These are phyloP conservation scores for Cephalotes varians DNA, from an alignment of 2,888 invertebrate genomes.

Conservation along the genomic window DNA sequence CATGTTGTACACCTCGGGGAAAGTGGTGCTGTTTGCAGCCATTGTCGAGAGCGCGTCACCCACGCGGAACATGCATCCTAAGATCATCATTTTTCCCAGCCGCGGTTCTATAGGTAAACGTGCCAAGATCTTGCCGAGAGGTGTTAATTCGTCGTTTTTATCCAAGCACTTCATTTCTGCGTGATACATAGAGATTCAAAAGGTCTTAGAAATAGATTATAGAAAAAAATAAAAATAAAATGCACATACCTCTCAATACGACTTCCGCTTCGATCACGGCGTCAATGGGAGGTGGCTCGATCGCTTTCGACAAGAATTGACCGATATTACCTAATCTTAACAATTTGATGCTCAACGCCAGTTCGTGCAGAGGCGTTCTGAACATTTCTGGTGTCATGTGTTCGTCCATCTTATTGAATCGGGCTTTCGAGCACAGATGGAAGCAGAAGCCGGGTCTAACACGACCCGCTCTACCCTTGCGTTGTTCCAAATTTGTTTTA, in stretches of 20 bases:
- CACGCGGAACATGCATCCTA: slow-evolving; percentile 96
- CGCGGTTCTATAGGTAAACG: slow-evolving; percentile 98
- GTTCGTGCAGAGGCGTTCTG: slow-evolving; percentile 97
- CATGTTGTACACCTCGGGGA: slow-evolving; percentile 96
- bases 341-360: slow-evolving; percentile 96
- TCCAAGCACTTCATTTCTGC: slow-evolving; percentile 97
- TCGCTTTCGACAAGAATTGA: slow-evolving; percentile 97
- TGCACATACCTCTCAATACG: slow-evolving; percentile 86
- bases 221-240: background rate
- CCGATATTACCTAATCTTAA: slow-evolving; percentile 96
- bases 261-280: slow-evolving; percentile 99
- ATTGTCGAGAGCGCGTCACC: slow-evolving; percentile 97
- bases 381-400: slow-evolving; percentile 99
- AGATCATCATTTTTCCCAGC: slow-evolving; percentile 98
- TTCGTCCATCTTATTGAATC: slow-evolving; percentile 92
- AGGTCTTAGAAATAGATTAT: background rate
- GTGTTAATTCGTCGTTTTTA: slow-evolving; percentile 94
- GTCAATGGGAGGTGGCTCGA: slow-evolving; percentile 98
- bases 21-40: slow-evolving; percentile 98
- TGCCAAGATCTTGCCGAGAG: slow-evolving; percentile 96
- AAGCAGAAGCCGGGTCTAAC: slow-evolving; percentile 97
- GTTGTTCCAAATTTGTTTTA: slow-evolving; percentile 96
- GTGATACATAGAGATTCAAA: slow-evolving; percentile 24
- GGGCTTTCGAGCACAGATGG: slow-evolving; percentile 94
- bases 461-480: slow-evolving; percentile 98